phyloP scores from a whole-genome alignment of 2,888 invertebrate species.

The Eristalinus sepulchralis region DNA sequence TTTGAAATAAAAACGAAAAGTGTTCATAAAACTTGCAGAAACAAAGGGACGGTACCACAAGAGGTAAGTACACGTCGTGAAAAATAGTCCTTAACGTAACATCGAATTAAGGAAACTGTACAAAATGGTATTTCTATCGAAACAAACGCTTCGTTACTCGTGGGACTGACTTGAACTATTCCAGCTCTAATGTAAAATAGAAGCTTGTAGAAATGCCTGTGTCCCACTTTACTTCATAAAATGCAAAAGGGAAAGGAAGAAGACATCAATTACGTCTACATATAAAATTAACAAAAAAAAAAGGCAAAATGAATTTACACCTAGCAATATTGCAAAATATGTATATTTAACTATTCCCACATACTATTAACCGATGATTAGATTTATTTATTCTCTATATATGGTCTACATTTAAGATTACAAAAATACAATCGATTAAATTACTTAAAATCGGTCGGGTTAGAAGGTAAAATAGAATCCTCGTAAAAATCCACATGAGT shows the following conservation, averaged over 20 bases:
- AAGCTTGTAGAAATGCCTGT: no score
- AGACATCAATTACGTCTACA: slow-evolving; percentile 8
- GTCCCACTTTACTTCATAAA: neutral
- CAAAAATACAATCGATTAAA: slow-evolving; percentile 40
- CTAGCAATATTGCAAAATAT: slow-evolving; percentile 25
- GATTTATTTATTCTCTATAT: slow-evolving; percentile 25
- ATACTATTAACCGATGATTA: slow-evolving; percentile 38
- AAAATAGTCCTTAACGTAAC: neutral
- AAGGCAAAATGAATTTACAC: neutral
- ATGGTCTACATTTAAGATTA: slow-evolving; percentile 36
- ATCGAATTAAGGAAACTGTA: neutral
- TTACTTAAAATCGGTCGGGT: slow-evolving; percentile 9
- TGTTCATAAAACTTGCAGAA: neutral
- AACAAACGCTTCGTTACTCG: no score
- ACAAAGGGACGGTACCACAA: neutral
- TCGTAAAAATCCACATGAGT: slow-evolving; percentile 2
- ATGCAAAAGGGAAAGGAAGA: neutral
- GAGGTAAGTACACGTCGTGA: neutral
- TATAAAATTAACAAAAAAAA: slow-evolving; percentile 4
- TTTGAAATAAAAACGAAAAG: slow-evolving; percentile 20
- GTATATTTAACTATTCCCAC: slow-evolving; percentile 56
- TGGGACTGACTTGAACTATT: no score
- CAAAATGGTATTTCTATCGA: neutral
- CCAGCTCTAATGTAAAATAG: no score
- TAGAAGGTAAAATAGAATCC: slow-evolving; percentile 7